These are phyloP conservation scores for Pelobates fuscus DNA, from an alignment of 2,113 vertebrate genomes.

Conservation along the genomic window DNA sequence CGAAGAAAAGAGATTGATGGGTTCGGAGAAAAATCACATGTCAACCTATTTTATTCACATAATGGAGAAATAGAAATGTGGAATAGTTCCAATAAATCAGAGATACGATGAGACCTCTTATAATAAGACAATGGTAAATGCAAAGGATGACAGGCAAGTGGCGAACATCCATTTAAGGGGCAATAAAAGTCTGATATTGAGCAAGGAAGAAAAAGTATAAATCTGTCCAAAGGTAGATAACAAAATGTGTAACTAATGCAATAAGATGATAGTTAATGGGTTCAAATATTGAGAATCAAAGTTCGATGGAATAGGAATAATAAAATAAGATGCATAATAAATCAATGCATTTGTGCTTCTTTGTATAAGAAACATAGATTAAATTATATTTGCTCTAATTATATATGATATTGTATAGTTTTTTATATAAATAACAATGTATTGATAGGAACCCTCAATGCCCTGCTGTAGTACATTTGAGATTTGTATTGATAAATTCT, in stretches of 20 bases:
- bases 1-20: background rate
- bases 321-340: too few relatives aligned
- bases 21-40: background rate
- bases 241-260: background rate
- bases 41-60: slow-evolving; percentile 22
- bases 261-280: too few relatives aligned
- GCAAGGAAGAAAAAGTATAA: slow-evolving; percentile 12
- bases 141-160: slow-evolving; percentile 1
- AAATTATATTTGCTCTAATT: too few relatives aligned
- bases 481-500: too few relatives aligned
- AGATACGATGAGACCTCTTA: background rate
- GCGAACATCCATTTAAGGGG: slow-evolving; percentile 7
- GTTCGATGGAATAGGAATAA: too few relatives aligned
- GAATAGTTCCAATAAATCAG: slow-evolving; percentile 37
- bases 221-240: slow-evolving; percentile 24
- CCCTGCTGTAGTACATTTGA: too few relatives aligned
- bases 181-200: slow-evolving; percentile 26
- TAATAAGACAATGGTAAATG: slow-evolving; percentile 15
- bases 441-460: too few relatives aligned
- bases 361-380: too few relatives aligned
- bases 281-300: too few relatives aligned
- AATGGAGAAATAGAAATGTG: slow-evolving; percentile 20
- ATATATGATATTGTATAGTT: too few relatives aligned
- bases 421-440: too few relatives aligned
- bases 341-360: too few relatives aligned